Evolutionary conservation across 2,888 invertebrate genomes (phyloP).

Genomic region (Cantharis rustica): DNA sequence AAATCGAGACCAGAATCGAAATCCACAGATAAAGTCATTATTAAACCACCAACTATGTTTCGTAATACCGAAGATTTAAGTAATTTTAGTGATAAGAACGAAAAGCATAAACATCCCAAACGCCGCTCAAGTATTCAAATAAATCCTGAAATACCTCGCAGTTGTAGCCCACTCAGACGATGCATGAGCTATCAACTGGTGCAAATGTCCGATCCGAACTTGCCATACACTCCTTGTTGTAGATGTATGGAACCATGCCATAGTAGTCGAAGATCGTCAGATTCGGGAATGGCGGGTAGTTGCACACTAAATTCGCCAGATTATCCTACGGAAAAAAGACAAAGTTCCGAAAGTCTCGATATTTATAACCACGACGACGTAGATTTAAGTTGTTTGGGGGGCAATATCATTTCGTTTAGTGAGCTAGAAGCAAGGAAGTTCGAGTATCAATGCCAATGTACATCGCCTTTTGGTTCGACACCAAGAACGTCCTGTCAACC

Average conservation of each 20-base stretch:
- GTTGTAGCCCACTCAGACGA: conserved; percentile 48
- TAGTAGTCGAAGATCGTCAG: conserved; percentile 74
- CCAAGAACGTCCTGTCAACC: conserved; percentile 70
- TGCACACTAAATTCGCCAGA: conserved; percentile 76
- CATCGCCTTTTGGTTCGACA: conserved; percentile 74
- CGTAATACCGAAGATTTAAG: conserved; percentile 31
- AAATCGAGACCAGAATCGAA: conserved; percentile 22
- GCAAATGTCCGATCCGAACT: conserved; percentile 37
- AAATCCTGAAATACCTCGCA: conserved; percentile 33
- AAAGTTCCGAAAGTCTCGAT: conserved; percentile 43
- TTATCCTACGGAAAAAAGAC: conserved; percentile 50
- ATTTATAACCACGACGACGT: conserved; percentile 42
- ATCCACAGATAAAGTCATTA: conserved; percentile 45
- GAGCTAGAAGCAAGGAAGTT: conserved; percentile 65
- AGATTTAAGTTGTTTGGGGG: conserved; percentile 35
- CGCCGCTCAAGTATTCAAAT: conserved; percentile 52
- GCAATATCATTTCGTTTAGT: conserved; percentile 57
- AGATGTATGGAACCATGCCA: conserved; percentile 55
- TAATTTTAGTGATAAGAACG: conserved; percentile 39
- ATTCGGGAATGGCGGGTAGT: conserved; percentile 86
- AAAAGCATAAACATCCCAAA: conserved; percentile 61
- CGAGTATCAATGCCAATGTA: conserved; percentile 73
- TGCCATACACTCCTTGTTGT: conserved; percentile 38
- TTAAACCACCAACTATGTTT: conserved; percentile 66
- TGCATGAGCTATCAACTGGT: conserved; percentile 61